These are phyloP conservation scores for Plutomurus gul DNA, from an alignment of 1,140 invertebrate species.

Conservation along the genomic window DNA sequence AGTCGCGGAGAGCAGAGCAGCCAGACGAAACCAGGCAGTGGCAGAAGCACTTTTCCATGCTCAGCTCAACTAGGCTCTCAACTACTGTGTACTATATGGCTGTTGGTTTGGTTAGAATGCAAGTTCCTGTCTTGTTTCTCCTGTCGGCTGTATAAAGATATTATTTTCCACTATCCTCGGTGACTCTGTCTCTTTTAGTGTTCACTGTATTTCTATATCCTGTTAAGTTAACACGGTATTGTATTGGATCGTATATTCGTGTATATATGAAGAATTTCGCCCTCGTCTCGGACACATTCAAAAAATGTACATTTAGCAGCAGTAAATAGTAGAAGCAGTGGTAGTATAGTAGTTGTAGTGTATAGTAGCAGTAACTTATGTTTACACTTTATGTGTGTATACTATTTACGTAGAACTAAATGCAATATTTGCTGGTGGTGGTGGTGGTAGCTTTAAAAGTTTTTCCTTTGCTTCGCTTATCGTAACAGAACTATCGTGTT, in stretches of 20 bases:
- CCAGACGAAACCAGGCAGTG: background rate
- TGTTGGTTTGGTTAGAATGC: background rate
- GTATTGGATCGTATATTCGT: too few species aligned
- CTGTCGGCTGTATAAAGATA: conserved; percentile 27
- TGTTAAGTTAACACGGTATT: background rate
- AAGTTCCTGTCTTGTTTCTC: conserved; percentile 27
- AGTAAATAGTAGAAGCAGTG: background rate
- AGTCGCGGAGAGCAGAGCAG: background rate
- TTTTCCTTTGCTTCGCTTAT: conserved; percentile 26
- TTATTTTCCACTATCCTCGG: background rate
- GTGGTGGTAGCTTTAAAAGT: conserved; percentile 7
- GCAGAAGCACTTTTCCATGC: background rate
- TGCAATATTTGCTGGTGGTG: too few species aligned
- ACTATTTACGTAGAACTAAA: background rate
- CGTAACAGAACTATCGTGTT: conserved; percentile 26
- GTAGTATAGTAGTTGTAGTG: background rate
- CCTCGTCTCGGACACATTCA: background rate
- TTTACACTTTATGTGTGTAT: background rate
- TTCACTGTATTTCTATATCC: background rate
- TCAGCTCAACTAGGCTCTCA: background rate
- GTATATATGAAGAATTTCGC: too few species aligned
- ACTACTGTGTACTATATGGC: conserved; percentile 22
- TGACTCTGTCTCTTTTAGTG: background rate
- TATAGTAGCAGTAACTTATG: background rate
- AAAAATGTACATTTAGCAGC: background rate